Base-by-base conservation (phyloP, 2,113 vertebrate species). In the Struthidea cinerea region DNA sequence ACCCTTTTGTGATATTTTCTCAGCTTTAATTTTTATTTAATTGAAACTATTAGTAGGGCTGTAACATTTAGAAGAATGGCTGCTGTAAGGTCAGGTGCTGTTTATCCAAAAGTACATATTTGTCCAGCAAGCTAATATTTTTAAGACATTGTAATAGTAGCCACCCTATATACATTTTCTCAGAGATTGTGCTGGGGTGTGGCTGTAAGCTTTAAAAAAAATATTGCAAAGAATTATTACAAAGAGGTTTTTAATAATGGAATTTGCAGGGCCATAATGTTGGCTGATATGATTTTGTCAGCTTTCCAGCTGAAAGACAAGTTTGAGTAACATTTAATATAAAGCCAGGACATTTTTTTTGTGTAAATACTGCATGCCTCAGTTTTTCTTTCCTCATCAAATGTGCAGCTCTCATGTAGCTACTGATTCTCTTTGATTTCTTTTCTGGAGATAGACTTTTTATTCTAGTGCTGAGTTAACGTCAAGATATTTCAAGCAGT, bases 1-100 rank as follows among this genome's bases (percentile, higher is more conserved):
- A 97, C 97, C 97, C 97, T 98, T 98, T 95, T 96, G 95, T 98
- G 98, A 98, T 97, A 98, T 98, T 98, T 98, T 96, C 97, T 95
- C 85, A 97, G 97, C 87, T 97, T 98, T 98, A 98, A 98, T 98
- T 98, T 98, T 97, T 98, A 98, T 98, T 98, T 98, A 98, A 98
- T 98, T 98, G 96, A 98, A 98, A 97, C 95, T 97, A 96, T 97
- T 97, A 96, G 95, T 83, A 96, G 39, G 78, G 77, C 93, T 89
- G 94, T 98, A 98, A 98, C 98, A 98, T 98, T 98, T 98, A 97
- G 92, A 98, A 96, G 87, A 93, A 90, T 93, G 90, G 61, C 70
- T 97, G 65, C 85, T 87, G 83, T 95, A 97, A 98, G 96, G 91
- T 96, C 91, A 97, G 35, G n/a, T 22, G 55, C 53, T 96, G 87